A percentile compares a stretch with the other conserved stretches of the same genome.
These are phyloP conservation scores for Cossypha dichroa DNA, from an alignment of 2,797 vertebrate species.

Conservation along the genomic window DNA sequence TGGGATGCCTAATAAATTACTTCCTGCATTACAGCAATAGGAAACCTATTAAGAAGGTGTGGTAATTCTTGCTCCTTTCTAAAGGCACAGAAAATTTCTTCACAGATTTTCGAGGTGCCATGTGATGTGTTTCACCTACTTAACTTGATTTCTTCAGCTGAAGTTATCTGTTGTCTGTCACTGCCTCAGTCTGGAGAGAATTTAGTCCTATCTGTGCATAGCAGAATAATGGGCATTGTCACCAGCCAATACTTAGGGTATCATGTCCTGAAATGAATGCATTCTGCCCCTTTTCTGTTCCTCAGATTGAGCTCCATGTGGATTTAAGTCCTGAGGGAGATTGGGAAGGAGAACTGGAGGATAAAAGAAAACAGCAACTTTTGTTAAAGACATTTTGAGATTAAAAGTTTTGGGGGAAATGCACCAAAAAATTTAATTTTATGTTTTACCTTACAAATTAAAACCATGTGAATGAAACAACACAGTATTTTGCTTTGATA, in stretches of 20 bases:
- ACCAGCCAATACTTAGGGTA: not conserved
- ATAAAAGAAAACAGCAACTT: not conserved
- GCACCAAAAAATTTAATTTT: not conserved
- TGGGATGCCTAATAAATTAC: not conserved
- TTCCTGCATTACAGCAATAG: not conserved
- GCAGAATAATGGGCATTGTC: not conserved
- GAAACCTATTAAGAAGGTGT: not conserved
- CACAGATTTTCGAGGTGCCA: not conserved
- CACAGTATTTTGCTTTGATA: not conserved
- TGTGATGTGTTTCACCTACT: not conserved
- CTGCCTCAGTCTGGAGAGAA: not conserved
- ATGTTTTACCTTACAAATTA: not conserved
- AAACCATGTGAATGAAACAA: not conserved
- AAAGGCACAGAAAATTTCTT: not conserved
- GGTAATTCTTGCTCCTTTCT: not conserved
- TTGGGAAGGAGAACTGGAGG: not conserved
- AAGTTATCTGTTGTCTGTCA: not conserved
- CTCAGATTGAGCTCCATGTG: not conserved
- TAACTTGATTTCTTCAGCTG: not conserved
- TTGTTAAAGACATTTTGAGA: not conserved
- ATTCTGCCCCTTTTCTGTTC: not conserved
- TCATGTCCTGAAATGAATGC: not conserved
- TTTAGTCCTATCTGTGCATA: not conserved
- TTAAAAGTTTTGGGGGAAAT: not conserved
- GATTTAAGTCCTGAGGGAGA: not conserved